A percentile compares a stretch with the other conserved stretches of the same genome.
phyloP scores from a whole-genome alignment of 2,888 invertebrate species.

The Caenorhabditis virilis region DNA sequence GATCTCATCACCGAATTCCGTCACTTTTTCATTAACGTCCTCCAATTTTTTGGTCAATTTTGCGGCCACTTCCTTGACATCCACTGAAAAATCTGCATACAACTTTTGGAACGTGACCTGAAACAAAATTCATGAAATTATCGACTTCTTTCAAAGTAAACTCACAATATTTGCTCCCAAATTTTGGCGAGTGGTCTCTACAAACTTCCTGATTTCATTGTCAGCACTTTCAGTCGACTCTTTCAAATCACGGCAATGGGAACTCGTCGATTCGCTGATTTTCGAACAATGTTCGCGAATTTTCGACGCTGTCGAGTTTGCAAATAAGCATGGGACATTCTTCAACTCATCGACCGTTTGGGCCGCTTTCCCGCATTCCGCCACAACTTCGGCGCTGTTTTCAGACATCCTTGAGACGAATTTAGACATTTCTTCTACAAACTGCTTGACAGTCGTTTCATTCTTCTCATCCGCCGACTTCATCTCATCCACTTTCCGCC shows the following conservation, averaged over 20 bases:
- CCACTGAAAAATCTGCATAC: not conserved
- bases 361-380: not conserved
- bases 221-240: slow-evolving; percentile 4
- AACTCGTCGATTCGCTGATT: not conserved
- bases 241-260: too few species aligned
- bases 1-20: slow-evolving; percentile 11
- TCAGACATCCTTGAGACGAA: not conserved
- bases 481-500: slow-evolving; percentile 39
- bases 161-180: slow-evolving; percentile 3
- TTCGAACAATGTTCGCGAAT: not conserved
- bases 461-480: slow-evolving; percentile 11
- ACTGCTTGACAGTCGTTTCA: slow-evolving; percentile 1
- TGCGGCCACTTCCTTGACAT: slow-evolving; percentile 1
- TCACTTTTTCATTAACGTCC: slow-evolving; percentile 7
- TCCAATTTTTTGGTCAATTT: slow-evolving; percentile 2
- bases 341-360: not conserved
- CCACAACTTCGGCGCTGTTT: not conserved
- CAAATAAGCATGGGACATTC: not conserved
- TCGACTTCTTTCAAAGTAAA: too few species aligned
- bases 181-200: not conserved
- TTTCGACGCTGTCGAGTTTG: not conserved
- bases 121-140: too few species aligned
- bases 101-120: slow-evolving; percentile 1
- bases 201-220: not conserved
- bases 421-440: slow-evolving; percentile 1